Percentiles rank a stretch among this genome's conserved stretches.
These are phyloP conservation scores for Calephelis nemesis DNA, from an alignment of 1,140 invertebrate species.

Conservation along the genomic window DNA sequence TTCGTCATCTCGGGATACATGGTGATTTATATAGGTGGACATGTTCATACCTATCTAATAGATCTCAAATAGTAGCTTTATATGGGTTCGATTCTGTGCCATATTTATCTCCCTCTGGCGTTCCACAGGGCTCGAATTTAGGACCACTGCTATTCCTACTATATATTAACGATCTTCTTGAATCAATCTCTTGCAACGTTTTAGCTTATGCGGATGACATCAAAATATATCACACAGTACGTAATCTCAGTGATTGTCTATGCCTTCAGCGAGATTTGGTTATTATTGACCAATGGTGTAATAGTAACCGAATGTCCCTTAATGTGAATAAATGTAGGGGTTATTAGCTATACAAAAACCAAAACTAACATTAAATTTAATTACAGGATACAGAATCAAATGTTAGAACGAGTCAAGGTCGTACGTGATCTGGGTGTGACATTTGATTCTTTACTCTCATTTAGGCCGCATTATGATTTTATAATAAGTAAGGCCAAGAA, in stretches of 20 bases:
- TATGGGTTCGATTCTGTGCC: constrained; percentile 12
- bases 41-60: constrained; percentile 6
- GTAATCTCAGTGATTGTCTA: not conserved
- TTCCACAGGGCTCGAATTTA: constrained; percentile 18
- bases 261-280: not conserved
- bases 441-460: constrained; percentile 1
- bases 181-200: not conserved
- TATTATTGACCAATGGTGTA: not conserved
- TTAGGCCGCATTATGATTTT: constrained; percentile 3
- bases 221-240: not conserved
- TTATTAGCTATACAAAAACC: constrained; percentile 3
- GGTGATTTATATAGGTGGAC: constrained; percentile 2
- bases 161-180: constrained; percentile 3
- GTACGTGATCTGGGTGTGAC: constrained; percentile 9
- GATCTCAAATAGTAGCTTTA: constrained; percentile 5
- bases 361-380: not conserved
- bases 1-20: constrained; percentile 9
- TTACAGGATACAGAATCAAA: not conserved
- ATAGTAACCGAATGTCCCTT: not conserved
- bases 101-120: not conserved
- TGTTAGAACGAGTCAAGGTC: not conserved
- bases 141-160: constrained; percentile 17
- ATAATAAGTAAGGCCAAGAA: not conserved
- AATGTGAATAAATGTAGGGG: constrained; percentile 3
- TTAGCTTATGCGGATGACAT: constrained; percentile 18